Evolutionary conservation across 2,797 vertebrate genomes (phyloP).

Genomic region (Fistularia tabacaria): DNA sequence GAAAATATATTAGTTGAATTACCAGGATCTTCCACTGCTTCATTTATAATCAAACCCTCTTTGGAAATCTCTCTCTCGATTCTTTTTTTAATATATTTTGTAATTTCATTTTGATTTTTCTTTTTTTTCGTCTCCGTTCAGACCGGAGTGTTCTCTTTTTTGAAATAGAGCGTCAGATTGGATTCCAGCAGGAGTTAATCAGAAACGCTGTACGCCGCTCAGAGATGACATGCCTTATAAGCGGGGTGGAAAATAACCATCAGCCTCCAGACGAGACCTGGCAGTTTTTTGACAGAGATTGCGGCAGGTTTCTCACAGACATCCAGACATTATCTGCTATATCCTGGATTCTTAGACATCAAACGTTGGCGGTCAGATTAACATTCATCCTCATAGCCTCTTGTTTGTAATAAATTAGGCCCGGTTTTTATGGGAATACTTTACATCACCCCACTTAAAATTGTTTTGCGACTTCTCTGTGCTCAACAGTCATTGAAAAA

Average conservation of each 20-base stretch:
- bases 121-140: constrained; percentile 11
- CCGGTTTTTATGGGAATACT: too few relatives aligned
- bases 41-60: constrained; percentile 25
- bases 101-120: constrained; percentile 1
- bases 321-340: not conserved
- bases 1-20: constrained; percentile 1
- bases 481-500: too few relatives aligned
- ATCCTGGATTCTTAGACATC: too few relatives aligned
- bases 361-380: too few relatives aligned
- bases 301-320: not conserved
- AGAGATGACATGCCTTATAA: constrained; percentile 40
- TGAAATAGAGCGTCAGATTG: constrained; percentile 46
- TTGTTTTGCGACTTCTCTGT: too few relatives aligned
- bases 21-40: constrained; percentile 2
- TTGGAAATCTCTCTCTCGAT: constrained; percentile 32
- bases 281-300: constrained; percentile 19
- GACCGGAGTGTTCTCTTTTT: constrained; percentile 22
- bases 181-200: constrained; percentile 50
- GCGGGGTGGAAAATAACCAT: constrained; percentile 34
- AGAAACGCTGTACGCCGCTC: constrained; percentile 33
- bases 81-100: not conserved
- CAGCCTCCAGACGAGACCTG: constrained; percentile 32
- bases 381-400: too few relatives aligned
- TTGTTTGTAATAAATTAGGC: too few relatives aligned
- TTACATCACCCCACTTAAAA: too few relatives aligned